Conservation (phyloP, 2,888 invertebrate genomes). For the Gnatocerus cornutus region DNA sequence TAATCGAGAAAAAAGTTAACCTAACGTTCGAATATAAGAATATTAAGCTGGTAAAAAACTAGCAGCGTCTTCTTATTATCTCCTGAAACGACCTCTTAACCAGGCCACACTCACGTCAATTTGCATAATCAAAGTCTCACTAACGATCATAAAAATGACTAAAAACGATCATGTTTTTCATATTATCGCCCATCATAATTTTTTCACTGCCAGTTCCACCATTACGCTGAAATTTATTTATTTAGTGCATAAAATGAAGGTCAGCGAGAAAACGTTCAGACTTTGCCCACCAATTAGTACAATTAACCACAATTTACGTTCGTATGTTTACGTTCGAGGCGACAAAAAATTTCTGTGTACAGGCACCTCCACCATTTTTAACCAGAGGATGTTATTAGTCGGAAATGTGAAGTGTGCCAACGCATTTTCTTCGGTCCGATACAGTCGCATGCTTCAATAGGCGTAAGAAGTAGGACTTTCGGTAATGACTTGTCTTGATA, state of each 20-base stretch:
- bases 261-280: conserved; percentile 27
- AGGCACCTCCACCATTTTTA: conserved; percentile 38
- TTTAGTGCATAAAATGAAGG: conserved; percentile 37
- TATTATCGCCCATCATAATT: conserved; percentile 7
- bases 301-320: conserved; percentile 26
- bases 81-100: conserved; percentile 8
- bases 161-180: conserved; percentile 11
- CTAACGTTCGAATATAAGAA: too few relatives aligned
- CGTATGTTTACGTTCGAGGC: neutral
- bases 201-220: neutral
- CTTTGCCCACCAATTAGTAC: conserved; percentile 39
- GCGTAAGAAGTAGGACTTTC: conserved; percentile 42
- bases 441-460: conserved; percentile 36
- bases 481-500: conserved; percentile 17
- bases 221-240: conserved; percentile 36
- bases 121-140: conserved; percentile 18
- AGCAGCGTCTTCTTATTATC: too few relatives aligned
- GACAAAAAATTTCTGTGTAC: conserved; percentile 1
- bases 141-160: conserved; percentile 2
- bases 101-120: conserved; percentile 8
- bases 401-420: conserved; percentile 40
- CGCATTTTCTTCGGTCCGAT: conserved; percentile 43
- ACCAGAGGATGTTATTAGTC: neutral
- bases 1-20: too few relatives aligned
- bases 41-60: too few relatives aligned